Evolutionary conservation across 1,140 invertebrate species (phyloP), one percentile per base, ranked within the genome.

Genomic region (Drosophila setifemur): DNA sequence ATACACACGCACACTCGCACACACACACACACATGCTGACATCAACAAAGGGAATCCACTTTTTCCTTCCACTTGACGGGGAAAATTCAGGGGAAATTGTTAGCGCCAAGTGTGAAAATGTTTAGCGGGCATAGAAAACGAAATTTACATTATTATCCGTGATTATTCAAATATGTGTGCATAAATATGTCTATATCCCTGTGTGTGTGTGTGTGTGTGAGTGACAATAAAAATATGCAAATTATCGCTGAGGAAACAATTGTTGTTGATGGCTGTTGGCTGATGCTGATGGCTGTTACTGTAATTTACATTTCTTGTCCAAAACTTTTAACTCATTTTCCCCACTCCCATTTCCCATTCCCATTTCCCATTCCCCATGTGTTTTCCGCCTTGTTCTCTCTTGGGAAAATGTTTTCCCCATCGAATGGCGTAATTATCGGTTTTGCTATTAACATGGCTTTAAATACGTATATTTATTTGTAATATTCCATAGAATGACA

Each of bases 131-230:
- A 42, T 50, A 60, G 35, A 48, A 42, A 47, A 37, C 73, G 18
- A 58, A 78, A 79, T 79, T 79, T 79, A 70, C 70, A 73, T 79
- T 69, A 79, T 79, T 79, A 73, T 79, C 63, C 35, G 31, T 69
- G 68, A 78, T 78, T 78, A 79, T 79, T 58, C 50, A 50, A 58
- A 52, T 50, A 57, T 64, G 53, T 40, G 18, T 29, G 43, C 40
- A 40, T 40, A 63, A 19, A 39, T 45, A 25, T 37, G 14, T 44
- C n/a, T 25, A 14, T 48, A n/a, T 40, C 12, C 9, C 7, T 29
- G 21, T 12, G 33, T 45, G 53, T 21, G 23, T 37, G 28, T 39
- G 31, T 28, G 18, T 33, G 26, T 45, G 39, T 45, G 33, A 23
- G 39, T 28, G 16, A 60, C 37, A 54, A 69, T 73, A 78, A 79